phyloP scores from a whole-genome alignment of 2,113 vertebrate genomes.

The Mastomys natalensis region DNA sequence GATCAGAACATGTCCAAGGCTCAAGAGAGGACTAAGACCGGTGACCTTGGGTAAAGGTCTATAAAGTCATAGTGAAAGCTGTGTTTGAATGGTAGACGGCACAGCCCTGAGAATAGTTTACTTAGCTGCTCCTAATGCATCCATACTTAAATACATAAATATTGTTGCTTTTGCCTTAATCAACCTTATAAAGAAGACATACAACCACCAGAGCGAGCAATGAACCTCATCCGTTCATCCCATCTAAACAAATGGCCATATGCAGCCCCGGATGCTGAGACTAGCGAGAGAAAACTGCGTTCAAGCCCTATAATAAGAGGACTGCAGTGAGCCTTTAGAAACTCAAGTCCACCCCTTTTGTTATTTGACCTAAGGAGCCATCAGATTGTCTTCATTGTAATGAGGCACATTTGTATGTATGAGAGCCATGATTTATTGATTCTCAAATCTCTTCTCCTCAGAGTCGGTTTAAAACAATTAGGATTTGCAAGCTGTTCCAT shows the following conservation, averaged over 20 bases:
- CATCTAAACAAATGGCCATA: slow-evolving; percentile 36
- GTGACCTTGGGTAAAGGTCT: slow-evolving; percentile 52
- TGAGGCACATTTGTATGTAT: slow-evolving; percentile 76
- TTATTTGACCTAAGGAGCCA: slow-evolving; percentile 70
- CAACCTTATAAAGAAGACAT: slow-evolving; percentile 71
- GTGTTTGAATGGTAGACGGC: slow-evolving; percentile 48
- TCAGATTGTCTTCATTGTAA: slow-evolving; percentile 68
- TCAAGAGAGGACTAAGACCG: not conserved
- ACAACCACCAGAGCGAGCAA: slow-evolving; percentile 55
- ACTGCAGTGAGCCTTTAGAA: slow-evolving; percentile 13
- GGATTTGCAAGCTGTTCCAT: slow-evolving; percentile 79
- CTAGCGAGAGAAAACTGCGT: not conserved
- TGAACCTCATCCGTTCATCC: slow-evolving; percentile 43
- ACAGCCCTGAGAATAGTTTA: slow-evolving; percentile 50
- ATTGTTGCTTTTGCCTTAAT: slow-evolving; percentile 62
- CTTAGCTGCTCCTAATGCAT: slow-evolving; percentile 55
- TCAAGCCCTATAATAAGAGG: not conserved
- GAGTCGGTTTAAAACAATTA: slow-evolving; percentile 82
- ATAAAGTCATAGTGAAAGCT: slow-evolving; percentile 4
- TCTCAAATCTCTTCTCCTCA: slow-evolving; percentile 78
- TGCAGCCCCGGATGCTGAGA: not conserved
- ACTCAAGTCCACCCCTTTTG: slow-evolving; percentile 56
- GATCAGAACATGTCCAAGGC: not conserved
- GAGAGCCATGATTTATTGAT: slow-evolving; percentile 78
- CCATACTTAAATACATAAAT: slow-evolving; percentile 74